Evolutionary conservation across 1,140 invertebrate species (phyloP).

Genomic region (Drosophila nigrodunni): DNA sequence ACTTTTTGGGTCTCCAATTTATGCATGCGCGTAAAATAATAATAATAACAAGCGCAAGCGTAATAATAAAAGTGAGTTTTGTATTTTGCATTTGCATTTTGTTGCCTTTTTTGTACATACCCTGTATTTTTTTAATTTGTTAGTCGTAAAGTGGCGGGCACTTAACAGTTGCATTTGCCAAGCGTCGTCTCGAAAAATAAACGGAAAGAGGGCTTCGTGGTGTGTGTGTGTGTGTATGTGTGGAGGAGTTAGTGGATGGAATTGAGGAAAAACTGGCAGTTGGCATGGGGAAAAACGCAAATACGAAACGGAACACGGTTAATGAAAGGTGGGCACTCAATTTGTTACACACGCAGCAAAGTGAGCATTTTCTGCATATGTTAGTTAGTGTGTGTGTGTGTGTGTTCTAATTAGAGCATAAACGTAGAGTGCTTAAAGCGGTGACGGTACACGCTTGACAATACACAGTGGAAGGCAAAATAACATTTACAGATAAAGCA

Average conservation of each 20-base stretch:
- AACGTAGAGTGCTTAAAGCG: constrained; percentile 28
- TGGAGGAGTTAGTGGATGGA: background rate
- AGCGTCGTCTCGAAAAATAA: background rate
- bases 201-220: background rate
- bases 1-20: constrained; percentile 49
- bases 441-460: background rate
- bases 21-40: constrained; percentile 75
- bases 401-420: constrained; percentile 68
- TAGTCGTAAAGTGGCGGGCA: constrained; percentile 61
- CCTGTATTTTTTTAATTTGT: constrained; percentile 57
- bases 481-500: constrained; percentile 28
- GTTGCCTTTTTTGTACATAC: constrained; percentile 17
- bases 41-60: constrained; percentile 56
- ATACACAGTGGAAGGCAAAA: background rate
- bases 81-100: constrained; percentile 49
- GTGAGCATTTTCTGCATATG: constrained; percentile 33
- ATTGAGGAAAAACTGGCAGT: constrained; percentile 7
- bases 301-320: constrained; percentile 38
- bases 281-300: constrained; percentile 27
- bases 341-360: constrained; percentile 55
- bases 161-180: constrained; percentile 65
- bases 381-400: constrained; percentile 24
- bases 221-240: background rate
- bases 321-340: constrained; percentile 64
- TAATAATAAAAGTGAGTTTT: constrained; percentile 56